These are phyloP conservation scores for Acanthurus lineatus DNA, from an alignment of 2,797 vertebrate species.

Conservation along the genomic window DNA sequence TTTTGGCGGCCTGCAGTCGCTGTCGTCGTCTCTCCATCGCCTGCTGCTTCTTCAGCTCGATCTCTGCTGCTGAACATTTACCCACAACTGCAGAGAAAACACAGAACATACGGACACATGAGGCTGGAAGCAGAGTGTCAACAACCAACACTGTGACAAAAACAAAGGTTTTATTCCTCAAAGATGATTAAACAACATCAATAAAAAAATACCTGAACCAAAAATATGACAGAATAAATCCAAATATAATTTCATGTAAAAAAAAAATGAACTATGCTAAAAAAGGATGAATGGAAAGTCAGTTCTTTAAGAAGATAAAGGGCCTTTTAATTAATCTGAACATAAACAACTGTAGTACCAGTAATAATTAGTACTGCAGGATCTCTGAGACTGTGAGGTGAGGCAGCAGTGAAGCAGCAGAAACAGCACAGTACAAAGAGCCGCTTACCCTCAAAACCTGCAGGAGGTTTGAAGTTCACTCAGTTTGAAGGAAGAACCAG, in stretches of 20 bases:
- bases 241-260: no score
- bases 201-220: background rate
- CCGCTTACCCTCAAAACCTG: background rate
- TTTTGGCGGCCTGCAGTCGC: constrained; percentile 75
- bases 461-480: background rate
- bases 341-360: background rate
- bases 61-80: constrained; percentile 91
- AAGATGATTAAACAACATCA: no score
- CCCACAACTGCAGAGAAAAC: constrained; percentile 46
- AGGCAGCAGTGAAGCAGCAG: background rate
- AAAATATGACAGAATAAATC: no score
- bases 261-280: no score
- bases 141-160: background rate
- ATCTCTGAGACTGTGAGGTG: background rate
- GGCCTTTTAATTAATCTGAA: background rate
- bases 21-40: constrained; percentile 90
- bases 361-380: background rate
- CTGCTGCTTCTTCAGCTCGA: constrained; percentile 93
- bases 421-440: background rate
- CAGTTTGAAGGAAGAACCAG: background rate
- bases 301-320: background rate
- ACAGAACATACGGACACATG: background rate
- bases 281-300: no score
- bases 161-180: no score
- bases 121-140: background rate